These are phyloP conservation scores for Heliconius sara DNA, from an alignment of 2,888 invertebrate species.

Conservation along the genomic window DNA sequence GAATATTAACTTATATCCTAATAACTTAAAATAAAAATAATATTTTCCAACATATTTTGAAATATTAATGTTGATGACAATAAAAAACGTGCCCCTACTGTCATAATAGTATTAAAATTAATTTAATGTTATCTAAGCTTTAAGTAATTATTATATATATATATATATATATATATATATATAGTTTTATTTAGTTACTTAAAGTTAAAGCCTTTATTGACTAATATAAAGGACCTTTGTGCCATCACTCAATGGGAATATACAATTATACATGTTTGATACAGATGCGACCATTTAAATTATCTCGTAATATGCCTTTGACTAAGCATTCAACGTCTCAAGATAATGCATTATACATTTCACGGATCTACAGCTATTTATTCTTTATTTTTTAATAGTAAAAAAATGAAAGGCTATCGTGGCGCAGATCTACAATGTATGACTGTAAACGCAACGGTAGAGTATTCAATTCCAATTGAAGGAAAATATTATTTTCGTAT, in stretches of 20 bases:
- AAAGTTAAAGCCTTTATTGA: not conserved
- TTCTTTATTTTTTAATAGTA: not conserved
- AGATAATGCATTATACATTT: slow-evolving; percentile 3
- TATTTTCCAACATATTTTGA: too few relatives aligned
- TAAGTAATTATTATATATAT: too few relatives aligned
- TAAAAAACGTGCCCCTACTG: too few relatives aligned
- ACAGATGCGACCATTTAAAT: not conserved
- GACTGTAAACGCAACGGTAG: too few relatives aligned
- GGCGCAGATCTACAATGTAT: not conserved
- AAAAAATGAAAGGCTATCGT: not conserved
- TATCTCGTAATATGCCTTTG: slow-evolving; percentile 6
- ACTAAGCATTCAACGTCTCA: slow-evolving; percentile 8
- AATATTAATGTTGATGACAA: too few relatives aligned
- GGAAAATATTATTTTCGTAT: too few relatives aligned
- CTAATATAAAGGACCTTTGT: not conserved
- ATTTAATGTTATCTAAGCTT: too few relatives aligned
- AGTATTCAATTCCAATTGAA: too few relatives aligned
- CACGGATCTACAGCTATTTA: not conserved
- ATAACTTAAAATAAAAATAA: too few relatives aligned
- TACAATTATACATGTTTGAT: not conserved
- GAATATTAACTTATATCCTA: too few relatives aligned
- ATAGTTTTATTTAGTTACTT: not conserved
- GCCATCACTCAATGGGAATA: not conserved
- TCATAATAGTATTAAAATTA: too few relatives aligned
- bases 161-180: too few relatives aligned